Conservation (phyloP, 2,888 invertebrate species). For the Spodoptera picta region DNA sequence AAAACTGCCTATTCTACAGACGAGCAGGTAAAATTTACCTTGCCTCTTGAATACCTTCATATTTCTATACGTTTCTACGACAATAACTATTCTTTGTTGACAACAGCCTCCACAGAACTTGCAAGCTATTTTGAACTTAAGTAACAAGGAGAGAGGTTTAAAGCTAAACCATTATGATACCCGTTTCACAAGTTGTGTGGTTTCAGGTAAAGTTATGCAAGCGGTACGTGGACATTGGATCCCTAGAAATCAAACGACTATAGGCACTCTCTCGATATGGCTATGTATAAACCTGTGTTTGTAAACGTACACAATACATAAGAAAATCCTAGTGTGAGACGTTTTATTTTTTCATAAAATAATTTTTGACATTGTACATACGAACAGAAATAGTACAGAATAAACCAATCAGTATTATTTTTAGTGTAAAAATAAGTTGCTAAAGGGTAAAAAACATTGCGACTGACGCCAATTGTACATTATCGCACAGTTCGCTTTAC, state of each 20-base stretch:
- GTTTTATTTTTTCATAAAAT: constrained; percentile 9
- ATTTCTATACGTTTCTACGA: constrained; percentile 62
- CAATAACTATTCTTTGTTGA: constrained; percentile 67
- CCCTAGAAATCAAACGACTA: constrained; percentile 24
- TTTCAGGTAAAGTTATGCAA: constrained; percentile 47
- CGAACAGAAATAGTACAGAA: constrained; percentile 56
- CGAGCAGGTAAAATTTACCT: constrained; percentile 80
- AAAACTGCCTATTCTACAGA: constrained; percentile 75
- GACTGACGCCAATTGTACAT: constrained; percentile 52
- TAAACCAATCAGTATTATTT: constrained; percentile 65
- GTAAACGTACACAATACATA: background rate
- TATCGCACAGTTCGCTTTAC: constrained; percentile 62
- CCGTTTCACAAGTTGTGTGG: constrained; percentile 35
- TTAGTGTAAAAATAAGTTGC: constrained; percentile 66
- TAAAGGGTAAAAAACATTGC: constrained; percentile 69
- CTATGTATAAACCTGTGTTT: too few relatives aligned
- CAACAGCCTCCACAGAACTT: constrained; percentile 39
- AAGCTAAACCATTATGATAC: constrained; percentile 1
- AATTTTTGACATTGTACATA: constrained; percentile 16
- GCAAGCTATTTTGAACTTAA: constrained; percentile 35
- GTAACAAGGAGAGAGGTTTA: background rate
- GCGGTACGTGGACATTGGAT: constrained; percentile 36
- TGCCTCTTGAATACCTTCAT: constrained; percentile 66
- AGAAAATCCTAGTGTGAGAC: background rate
- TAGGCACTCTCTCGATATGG: too few relatives aligned